A percentile compares a stretch with the other conserved stretches of the same genome.
phyloP scores from a whole-genome alignment of 2,797 vertebrate genomes.

The Oreochromis grahami region DNA sequence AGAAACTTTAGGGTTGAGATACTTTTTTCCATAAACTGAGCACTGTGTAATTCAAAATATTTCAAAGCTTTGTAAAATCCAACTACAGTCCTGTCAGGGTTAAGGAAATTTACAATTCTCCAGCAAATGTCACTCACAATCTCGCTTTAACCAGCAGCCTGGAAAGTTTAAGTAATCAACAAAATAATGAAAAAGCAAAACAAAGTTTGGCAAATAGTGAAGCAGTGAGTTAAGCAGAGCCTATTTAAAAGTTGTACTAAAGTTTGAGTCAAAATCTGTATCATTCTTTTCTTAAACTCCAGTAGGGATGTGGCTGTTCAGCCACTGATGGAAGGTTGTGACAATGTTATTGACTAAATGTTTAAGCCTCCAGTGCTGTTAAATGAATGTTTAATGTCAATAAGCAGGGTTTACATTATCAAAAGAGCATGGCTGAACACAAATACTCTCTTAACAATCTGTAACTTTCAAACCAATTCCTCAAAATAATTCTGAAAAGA shows the following conservation, averaged over 20 bases:
- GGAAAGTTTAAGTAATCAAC: not conserved
- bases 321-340: not conserved
- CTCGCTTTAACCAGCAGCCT: not conserved
- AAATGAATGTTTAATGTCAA: not conserved
- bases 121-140: not conserved
- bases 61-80: not conserved
- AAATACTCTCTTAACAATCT: not conserved
- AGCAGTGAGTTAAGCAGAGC: not conserved
- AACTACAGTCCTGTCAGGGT: not conserved
- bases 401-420: not conserved
- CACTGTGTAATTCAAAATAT: not conserved
- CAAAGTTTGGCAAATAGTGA: conserved; percentile 1
- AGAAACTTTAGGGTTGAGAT: not conserved
- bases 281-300: not conserved
- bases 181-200: not conserved
- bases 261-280: not conserved
- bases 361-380: not conserved
- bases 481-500: not conserved
- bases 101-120: not conserved
- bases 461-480: not conserved
- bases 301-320: not conserved
- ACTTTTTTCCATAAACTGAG: not conserved
- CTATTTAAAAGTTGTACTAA: not conserved
- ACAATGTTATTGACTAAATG: not conserved
- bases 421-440: not conserved